Evolutionary conservation across 2,113 vertebrate species (phyloP), one percentile per base, ranked within the genome.

Genomic region (Grantiella picta): DNA sequence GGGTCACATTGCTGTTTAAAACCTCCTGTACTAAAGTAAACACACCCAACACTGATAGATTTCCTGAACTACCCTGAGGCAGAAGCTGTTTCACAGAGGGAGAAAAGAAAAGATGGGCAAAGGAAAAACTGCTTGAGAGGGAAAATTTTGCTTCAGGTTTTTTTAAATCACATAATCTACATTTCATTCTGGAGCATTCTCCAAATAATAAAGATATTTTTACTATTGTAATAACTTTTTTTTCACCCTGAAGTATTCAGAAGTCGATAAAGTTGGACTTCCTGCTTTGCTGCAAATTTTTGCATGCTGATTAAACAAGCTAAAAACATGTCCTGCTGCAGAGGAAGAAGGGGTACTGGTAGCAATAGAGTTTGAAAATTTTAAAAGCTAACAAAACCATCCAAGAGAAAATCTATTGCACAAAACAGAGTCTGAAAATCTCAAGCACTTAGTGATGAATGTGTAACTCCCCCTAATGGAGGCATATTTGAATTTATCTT

Each of bases 41-140:
- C 98, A 97, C 94, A 95, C 94, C 96, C 95, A 98, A 98, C 98
- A 96, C 97, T 97, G 98, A 98, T 89, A 96, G 97, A 97, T 98
- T 98, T 98, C 93, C 96, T 98, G 90, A 95, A 95, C 65, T 97
- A 97, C 96, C 96, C 96, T 93, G 54, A 97, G 96, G 97, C 96
- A 97, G 92, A 95, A 97, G 94, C 95, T 77, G 76, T 97, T 95
- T 96, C 71, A 75, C 31, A 75, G 78, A 90, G 6, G 28, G 33
- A 78, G 49, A 44, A 59, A 72, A 77, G 91, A 92, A 89, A 16
- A n/a, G 52, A 66, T 20, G 11, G 47, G 63, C 47, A 60, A 88
- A 78, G 35, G 22, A 72, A 90, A 92, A 79, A 47, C 29, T 68
- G 65, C 83, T 80, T 53, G 28, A 53, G 79, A 94, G 49, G 64